phyloP scores from a whole-genome alignment of 1,140 invertebrate genomes.

The Drosophila bipectinata region DNA sequence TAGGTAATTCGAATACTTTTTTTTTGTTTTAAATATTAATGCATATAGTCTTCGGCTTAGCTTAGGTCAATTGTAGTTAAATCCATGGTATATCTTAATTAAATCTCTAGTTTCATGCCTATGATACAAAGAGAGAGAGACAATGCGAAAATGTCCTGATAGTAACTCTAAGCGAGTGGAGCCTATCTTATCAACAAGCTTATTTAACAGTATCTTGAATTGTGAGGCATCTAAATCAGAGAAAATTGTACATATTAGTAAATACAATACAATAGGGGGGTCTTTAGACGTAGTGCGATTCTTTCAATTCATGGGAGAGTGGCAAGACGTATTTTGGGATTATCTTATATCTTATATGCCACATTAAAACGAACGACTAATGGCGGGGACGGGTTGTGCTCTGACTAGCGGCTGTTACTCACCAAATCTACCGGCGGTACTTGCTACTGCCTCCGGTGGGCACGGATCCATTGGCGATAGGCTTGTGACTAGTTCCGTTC shows the following conservation, averaged over 20 bases:
- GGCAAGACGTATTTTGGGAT: slow-evolving; percentile 45
- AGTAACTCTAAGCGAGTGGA: slow-evolving; percentile 68
- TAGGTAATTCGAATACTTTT: slow-evolving; percentile 13
- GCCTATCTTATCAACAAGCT: slow-evolving; percentile 71
- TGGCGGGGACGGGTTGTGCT: slow-evolving; percentile 15
- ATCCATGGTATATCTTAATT: slow-evolving; percentile 71
- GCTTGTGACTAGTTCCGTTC: slow-evolving; percentile 40
- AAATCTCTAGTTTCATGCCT: slow-evolving; percentile 65
- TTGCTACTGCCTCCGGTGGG: slow-evolving; percentile 69
- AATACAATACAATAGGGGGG: slow-evolving; percentile 19
- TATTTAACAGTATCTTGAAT: slow-evolving; percentile 64
- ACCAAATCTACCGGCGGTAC: slow-evolving; percentile 69
- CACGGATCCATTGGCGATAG: slow-evolving; percentile 64
- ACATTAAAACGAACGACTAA: slow-evolving; percentile 44
- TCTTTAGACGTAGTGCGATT: slow-evolving; percentile 42
- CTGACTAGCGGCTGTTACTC: slow-evolving; percentile 33
- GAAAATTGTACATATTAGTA: slow-evolving; percentile 76
- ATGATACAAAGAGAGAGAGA: slow-evolving; percentile 40
- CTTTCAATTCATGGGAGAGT: not conserved
- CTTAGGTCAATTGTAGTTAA: slow-evolving; percentile 46
- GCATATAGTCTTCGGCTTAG: slow-evolving; percentile 30
- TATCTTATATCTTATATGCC: slow-evolving; percentile 33
- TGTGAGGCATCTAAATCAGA: slow-evolving; percentile 83
- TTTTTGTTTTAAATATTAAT: slow-evolving; percentile 17
- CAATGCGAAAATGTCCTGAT: slow-evolving; percentile 66